Conservation (phyloP, 35 echinoderm and acorn worm species). For the Patiria miniata region DNA sequence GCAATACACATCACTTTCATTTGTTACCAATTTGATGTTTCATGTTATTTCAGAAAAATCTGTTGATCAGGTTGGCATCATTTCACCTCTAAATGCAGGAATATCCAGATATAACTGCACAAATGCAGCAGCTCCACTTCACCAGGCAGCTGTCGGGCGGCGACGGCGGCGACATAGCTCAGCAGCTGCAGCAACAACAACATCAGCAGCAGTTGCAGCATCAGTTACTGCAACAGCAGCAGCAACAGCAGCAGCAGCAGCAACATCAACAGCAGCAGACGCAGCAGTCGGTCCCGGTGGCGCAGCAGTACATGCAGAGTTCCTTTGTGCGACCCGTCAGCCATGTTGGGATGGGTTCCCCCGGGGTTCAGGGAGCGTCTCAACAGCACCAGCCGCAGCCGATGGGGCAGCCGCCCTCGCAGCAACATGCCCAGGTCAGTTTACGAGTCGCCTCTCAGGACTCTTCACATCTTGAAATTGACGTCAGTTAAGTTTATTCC, state of each 20-base stretch:
- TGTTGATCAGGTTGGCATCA: background rate
- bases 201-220: background rate
- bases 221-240: constrained; percentile 44
- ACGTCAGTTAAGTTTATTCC: no score
- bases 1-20: no score
- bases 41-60: background rate
- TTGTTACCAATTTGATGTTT: no score
- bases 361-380: constrained; percentile 19
- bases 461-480: no score
- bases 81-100: constrained; percentile 40
- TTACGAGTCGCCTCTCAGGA: background rate
- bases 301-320: constrained; percentile 41
- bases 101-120: constrained; percentile 44
- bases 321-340: constrained; percentile 28
- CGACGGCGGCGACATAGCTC: constrained; percentile 15
- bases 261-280: constrained; percentile 33
- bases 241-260: constrained; percentile 32
- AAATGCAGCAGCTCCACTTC: constrained; percentile 43
- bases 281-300: constrained; percentile 27
- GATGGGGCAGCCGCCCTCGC: constrained; percentile 33
- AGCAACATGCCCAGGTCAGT: constrained; percentile 41
- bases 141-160: constrained; percentile 47
- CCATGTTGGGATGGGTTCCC: constrained; percentile 27
- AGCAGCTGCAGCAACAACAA: constrained; percentile 19
- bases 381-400: constrained; percentile 27